Evolutionary conservation across 2,888 invertebrate genomes (phyloP).

Genomic region (Napeogenes inachia): DNA sequence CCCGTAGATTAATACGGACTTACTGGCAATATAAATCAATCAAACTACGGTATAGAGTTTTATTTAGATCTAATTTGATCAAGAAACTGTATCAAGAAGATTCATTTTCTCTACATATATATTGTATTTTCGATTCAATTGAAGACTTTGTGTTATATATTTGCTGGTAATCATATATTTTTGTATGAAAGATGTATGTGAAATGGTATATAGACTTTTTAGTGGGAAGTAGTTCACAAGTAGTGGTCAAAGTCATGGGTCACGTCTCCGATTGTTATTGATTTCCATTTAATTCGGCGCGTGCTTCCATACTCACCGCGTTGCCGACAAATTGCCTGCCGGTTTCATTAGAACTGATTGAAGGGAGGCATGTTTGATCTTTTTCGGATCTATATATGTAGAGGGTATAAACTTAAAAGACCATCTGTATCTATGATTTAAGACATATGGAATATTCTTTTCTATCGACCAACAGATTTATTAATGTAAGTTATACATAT

Average conservation of each 20-base stretch:
- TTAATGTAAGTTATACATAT: too few relatives aligned
- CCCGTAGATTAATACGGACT: slow-evolving; percentile 38
- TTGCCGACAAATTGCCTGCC: slow-evolving; percentile 53
- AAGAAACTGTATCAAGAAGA: slow-evolving; percentile 20
- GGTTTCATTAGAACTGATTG: slow-evolving; percentile 62
- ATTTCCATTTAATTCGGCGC: slow-evolving; percentile 75
- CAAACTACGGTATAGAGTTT: slow-evolving; percentile 28
- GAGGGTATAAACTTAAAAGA: too few relatives aligned
- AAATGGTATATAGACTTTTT: background rate
- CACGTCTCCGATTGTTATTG: slow-evolving; percentile 70
- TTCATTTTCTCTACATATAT: slow-evolving; percentile 1
- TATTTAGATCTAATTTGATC: slow-evolving; percentile 30
- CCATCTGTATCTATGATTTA: too few relatives aligned
- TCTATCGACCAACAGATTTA: too few relatives aligned
- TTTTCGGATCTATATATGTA: slow-evolving; percentile 10
- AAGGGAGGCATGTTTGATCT: slow-evolving; percentile 40
- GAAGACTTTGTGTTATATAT: too few relatives aligned
- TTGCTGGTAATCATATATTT: too few relatives aligned
- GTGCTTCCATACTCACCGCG: slow-evolving; percentile 51
- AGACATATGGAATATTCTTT: too few relatives aligned
- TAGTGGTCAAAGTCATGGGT: slow-evolving; percentile 46
- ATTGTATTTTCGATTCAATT: background rate
- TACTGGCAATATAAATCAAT: slow-evolving; percentile 36
- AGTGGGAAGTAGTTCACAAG: slow-evolving; percentile 7
- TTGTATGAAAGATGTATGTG: background rate